Evolutionary conservation across 2,797 vertebrate species (phyloP).

Genomic region (Amblyraja radiata): DNA sequence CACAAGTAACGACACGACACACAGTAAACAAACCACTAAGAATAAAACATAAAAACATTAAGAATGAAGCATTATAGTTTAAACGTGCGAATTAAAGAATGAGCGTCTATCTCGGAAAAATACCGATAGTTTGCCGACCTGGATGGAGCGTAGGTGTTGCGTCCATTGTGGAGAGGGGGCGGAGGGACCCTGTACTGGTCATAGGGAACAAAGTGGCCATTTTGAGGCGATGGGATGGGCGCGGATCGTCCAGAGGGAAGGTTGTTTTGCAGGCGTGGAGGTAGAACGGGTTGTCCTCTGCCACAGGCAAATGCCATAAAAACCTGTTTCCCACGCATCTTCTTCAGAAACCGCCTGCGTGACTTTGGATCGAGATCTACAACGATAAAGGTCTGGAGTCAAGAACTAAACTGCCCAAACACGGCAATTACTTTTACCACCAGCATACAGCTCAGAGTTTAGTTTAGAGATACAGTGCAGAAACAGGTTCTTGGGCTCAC

Average conservation of each 20-base stretch:
- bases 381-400: conserved; percentile 31
- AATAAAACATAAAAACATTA: too few species aligned
- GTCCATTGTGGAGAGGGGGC: conserved; percentile 55
- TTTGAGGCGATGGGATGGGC: conserved; percentile 48
- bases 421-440: neutral
- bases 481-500: too few species aligned
- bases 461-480: too few species aligned
- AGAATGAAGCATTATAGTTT: too few species aligned
- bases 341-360: conserved; percentile 76
- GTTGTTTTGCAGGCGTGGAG: conserved; percentile 67
- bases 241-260: conserved; percentile 52
- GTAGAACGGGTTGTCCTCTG: conserved; percentile 57
- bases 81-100: too few species aligned
- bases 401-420: neutral
- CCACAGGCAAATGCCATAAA: conserved; percentile 65
- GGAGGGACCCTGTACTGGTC: conserved; percentile 67
- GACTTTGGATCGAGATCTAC: conserved; percentile 72
- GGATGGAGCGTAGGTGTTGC: conserved; percentile 59
- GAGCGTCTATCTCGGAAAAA: too few species aligned
- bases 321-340: conserved; percentile 73
- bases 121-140: conserved; percentile 58
- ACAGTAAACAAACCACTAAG: too few species aligned
- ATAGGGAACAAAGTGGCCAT: conserved; percentile 53
- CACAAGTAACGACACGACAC: too few species aligned
- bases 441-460: too few species aligned